A percentile compares a stretch with the other conserved stretches of the same genome.
phyloP scores from a whole-genome alignment of 2,888 invertebrate species.

The Lepas anatifera region DNA sequence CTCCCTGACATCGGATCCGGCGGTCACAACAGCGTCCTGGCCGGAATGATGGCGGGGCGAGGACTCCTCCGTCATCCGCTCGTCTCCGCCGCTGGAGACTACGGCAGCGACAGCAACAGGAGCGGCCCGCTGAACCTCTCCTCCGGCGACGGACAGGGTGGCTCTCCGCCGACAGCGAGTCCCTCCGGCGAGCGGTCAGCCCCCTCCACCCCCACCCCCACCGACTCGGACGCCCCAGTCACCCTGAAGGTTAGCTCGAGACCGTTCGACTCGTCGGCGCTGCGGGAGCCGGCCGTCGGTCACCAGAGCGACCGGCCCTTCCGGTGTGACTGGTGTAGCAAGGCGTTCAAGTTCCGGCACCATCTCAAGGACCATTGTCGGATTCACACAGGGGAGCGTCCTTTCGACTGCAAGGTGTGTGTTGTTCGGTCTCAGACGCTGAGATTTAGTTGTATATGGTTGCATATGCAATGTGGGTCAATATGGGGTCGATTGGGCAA shows the following conservation, averaged over 20 bases:
- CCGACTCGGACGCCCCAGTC: conserved; percentile 14
- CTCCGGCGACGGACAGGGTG: not conserved
- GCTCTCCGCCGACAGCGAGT: not conserved
- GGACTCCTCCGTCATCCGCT: too few species aligned
- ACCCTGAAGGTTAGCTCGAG: conserved; percentile 86
- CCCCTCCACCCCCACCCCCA: not conserved
- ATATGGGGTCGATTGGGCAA: too few species aligned
- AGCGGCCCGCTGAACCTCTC: not conserved
- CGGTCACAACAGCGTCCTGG: not conserved
- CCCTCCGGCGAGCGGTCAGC: not conserved
- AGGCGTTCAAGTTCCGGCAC: conserved; percentile 80
- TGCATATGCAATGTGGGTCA: too few species aligned
- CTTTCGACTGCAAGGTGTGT: conserved; percentile 76
- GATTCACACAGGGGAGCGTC: conserved; percentile 81
- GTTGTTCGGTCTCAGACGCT: too few species aligned
- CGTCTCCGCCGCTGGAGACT: not conserved
- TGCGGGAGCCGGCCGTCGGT: conserved; percentile 74
- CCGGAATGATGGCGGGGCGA: conserved; percentile 2
- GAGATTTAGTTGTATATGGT: too few species aligned
- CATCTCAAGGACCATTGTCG: conserved; percentile 92
- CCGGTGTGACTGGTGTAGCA: conserved; percentile 87
- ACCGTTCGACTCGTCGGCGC: conserved; percentile 77
- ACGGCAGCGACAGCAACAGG: not conserved
- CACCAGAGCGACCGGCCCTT: conserved; percentile 84
- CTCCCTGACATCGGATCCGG: not conserved